Percentiles rank a stretch among this genome's conserved stretches.
phyloP scores from a whole-genome alignment of 2,113 vertebrate genomes.

The Hydrochoerus hydrochaeris region DNA sequence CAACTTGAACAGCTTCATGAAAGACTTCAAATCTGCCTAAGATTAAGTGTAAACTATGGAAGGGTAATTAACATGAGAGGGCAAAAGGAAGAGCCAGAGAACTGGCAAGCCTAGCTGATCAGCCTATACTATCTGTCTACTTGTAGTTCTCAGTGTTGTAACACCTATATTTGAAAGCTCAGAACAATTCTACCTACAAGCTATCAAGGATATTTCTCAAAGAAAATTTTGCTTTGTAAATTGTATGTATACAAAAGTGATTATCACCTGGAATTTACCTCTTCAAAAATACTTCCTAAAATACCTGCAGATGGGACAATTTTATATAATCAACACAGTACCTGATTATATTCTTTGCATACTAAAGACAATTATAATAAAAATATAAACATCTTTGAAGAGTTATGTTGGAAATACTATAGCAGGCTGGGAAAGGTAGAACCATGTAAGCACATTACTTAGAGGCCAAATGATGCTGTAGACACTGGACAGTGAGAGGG shows the following conservation, averaged over 20 bases:
- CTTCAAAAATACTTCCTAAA: conserved; percentile 47
- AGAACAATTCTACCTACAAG: conserved; percentile 22
- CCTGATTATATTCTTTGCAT: not conserved
- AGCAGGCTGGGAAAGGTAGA: not conserved
- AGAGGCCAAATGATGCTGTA: not conserved
- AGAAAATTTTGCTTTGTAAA: conserved; percentile 31
- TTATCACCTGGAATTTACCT: no score
- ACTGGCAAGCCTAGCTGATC: not conserved
- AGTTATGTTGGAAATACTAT: not conserved
- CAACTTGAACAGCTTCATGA: not conserved
- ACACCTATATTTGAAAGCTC: conserved; percentile 47
- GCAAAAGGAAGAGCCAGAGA: not conserved
- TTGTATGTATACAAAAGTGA: no score
- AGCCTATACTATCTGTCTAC: not conserved
- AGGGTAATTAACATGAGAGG: not conserved
- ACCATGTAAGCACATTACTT: not conserved
- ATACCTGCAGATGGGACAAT: not conserved
- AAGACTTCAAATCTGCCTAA: not conserved
- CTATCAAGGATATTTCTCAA: conserved; percentile 40
- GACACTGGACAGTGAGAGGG: not conserved
- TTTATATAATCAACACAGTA: conserved; percentile 40
- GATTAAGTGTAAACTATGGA: not conserved
- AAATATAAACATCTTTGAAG: not conserved
- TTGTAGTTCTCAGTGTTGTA: not conserved
- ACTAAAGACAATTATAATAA: conserved; percentile 8